phyloP scores from a whole-genome alignment of 2,797 vertebrate species.

The Paguma larvata region DNA sequence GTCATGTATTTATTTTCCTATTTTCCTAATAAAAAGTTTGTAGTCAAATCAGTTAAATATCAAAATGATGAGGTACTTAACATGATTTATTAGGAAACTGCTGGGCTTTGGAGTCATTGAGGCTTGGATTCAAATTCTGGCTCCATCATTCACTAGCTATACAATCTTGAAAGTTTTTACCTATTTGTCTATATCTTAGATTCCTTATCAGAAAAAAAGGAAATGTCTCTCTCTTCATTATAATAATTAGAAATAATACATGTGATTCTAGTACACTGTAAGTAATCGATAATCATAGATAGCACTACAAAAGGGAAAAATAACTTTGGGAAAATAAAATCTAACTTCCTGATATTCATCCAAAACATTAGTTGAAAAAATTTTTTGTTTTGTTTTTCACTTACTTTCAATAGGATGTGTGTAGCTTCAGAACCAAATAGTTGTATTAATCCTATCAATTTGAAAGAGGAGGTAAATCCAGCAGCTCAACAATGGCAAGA shows the following conservation, averaged over 20 bases:
- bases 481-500: neutral
- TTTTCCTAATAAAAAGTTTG: neutral
- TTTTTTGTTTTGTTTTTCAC: neutral
- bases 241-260: constrained; percentile 2
- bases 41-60: neutral
- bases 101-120: neutral
- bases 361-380: neutral
- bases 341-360: neutral
- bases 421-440: neutral
- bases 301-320: neutral
- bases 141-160: neutral
- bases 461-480: neutral
- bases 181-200: neutral
- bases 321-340: neutral
- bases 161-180: neutral
- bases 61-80: neutral
- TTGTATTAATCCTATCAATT: neutral
- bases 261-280: neutral
- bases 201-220: neutral
- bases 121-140: neutral
- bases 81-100: neutral
- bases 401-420: neutral
- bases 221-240: neutral
- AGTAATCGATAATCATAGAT: neutral
- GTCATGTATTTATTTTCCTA: neutral